Conservation (phyloP, 2,113 vertebrate genomes). For the Rhinolophus sinicus region DNA sequence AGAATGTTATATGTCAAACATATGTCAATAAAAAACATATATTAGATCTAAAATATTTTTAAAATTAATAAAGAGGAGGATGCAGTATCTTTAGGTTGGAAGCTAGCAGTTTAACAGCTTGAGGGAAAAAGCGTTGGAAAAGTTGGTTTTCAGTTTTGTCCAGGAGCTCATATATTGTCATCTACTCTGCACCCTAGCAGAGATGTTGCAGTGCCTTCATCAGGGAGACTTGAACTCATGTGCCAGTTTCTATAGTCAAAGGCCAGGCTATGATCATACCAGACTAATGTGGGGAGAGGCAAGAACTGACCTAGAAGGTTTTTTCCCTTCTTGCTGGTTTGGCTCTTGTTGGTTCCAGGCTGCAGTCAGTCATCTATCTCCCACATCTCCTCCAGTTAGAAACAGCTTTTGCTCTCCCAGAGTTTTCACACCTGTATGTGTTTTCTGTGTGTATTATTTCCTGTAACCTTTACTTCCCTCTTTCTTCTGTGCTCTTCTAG, state of each 20-base stretch:
- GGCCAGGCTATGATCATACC: not conserved
- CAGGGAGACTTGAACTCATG: not conserved
- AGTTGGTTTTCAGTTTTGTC: not conserved
- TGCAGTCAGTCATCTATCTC: not conserved
- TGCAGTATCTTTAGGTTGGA: not conserved
- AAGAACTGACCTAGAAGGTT: not conserved
- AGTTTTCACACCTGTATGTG: not conserved
- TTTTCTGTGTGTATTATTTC: not conserved
- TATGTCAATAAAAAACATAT: not conserved
- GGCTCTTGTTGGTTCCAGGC: not conserved
- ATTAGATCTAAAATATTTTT: not conserved
- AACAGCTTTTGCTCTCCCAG: not conserved
- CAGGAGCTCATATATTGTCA: not conserved
- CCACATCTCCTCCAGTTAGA: not conserved
- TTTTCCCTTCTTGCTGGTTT: not conserved
- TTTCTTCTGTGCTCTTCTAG: not conserved
- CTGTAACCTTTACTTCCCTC: not conserved
- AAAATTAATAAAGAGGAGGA: not conserved
- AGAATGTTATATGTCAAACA: not conserved
- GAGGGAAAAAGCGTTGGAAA: not conserved
- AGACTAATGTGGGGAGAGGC: not conserved
- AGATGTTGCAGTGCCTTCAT: not conserved
- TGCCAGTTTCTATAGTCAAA: not conserved
- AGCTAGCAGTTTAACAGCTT: not conserved
- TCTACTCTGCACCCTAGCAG: not conserved